phyloP scores from a whole-genome alignment of 2,797 vertebrate genomes.

The Sebastiscus albofasciatus region DNA sequence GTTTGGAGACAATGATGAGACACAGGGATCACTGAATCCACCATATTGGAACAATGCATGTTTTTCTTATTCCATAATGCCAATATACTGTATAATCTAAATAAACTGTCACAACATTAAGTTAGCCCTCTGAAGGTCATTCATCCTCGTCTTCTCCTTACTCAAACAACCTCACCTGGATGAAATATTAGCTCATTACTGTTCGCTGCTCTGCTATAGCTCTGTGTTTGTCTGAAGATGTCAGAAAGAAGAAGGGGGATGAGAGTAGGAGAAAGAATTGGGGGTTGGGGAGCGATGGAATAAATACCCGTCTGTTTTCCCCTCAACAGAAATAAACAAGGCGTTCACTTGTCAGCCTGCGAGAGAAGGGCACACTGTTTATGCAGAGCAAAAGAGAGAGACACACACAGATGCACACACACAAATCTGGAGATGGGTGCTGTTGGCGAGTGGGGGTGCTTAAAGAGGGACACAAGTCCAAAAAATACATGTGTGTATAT shows the following conservation, averaged over 20 bases:
- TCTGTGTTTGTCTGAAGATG: constrained; percentile 26
- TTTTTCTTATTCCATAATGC: not conserved
- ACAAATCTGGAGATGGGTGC: constrained; percentile 55
- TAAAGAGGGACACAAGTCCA: constrained; percentile 33
- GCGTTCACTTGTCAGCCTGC: constrained; percentile 73
- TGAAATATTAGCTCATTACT: constrained; percentile 46
- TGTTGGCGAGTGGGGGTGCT: constrained; percentile 25
- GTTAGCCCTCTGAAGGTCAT: constrained; percentile 10
- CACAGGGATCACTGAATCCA: not conserved
- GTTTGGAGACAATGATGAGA: constrained; percentile 15
- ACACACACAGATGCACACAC: constrained; percentile 31
- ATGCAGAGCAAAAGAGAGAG: constrained; percentile 50
- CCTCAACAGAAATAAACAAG: constrained; percentile 79
- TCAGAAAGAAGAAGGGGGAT: constrained; percentile 27
- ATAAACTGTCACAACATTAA: not conserved
- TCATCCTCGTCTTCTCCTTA: constrained; percentile 17
- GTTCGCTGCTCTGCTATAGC: not conserved
- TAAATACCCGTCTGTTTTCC: constrained; percentile 73
- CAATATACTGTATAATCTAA: not conserved
- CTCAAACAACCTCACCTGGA: constrained; percentile 28
- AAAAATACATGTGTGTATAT: constrained; percentile 14
- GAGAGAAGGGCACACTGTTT: constrained; percentile 65
- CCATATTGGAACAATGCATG: not conserved
- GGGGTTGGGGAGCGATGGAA: constrained; percentile 50
- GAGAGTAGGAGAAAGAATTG: constrained; percentile 19